Evolutionary conservation across 2,797 vertebrate genomes (phyloP).

Genomic region (Lepus townsendii): DNA sequence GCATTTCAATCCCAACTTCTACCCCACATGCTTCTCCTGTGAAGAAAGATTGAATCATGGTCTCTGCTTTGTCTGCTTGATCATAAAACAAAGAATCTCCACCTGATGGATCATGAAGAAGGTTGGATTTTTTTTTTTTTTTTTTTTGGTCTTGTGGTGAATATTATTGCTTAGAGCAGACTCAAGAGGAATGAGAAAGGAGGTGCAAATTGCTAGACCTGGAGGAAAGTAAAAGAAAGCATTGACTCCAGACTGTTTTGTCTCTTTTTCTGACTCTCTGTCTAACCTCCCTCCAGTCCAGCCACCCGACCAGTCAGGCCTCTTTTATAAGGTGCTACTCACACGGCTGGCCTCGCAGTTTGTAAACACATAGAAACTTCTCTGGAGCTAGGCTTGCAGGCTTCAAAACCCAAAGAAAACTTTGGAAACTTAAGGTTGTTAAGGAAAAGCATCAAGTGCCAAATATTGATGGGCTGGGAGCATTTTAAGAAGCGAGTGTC

Average conservation of each 20-base stretch:
- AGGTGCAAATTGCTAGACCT: background rate
- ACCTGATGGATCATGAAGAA: background rate
- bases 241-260: slow-evolving; percentile 65
- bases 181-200: background rate
- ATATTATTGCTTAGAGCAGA: slow-evolving; percentile 1
- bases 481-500: slow-evolving; percentile 74
- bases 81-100: background rate
- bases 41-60: background rate
- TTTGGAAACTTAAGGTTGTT: slow-evolving; percentile 64
- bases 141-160: slow-evolving; percentile 27
- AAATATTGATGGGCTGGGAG: slow-evolving; percentile 63
- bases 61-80: background rate
- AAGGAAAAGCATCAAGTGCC: slow-evolving; percentile 71
- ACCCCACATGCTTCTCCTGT: background rate
- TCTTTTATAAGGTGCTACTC: slow-evolving; percentile 82
- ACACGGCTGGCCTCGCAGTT: slow-evolving; percentile 76
- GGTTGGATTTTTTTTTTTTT: background rate
- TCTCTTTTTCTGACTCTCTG: slow-evolving; percentile 63
- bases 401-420: slow-evolving; percentile 76
- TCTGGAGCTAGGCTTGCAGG: slow-evolving; percentile 42
- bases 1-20: background rate
- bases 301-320: slow-evolving; percentile 51
- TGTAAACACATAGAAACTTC: slow-evolving; percentile 80
- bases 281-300: slow-evolving; percentile 66
- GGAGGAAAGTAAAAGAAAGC: slow-evolving; percentile 26